These are phyloP conservation scores for Poecile atricapillus DNA, from an alignment of 2,113 vertebrate species.

Conservation along the genomic window DNA sequence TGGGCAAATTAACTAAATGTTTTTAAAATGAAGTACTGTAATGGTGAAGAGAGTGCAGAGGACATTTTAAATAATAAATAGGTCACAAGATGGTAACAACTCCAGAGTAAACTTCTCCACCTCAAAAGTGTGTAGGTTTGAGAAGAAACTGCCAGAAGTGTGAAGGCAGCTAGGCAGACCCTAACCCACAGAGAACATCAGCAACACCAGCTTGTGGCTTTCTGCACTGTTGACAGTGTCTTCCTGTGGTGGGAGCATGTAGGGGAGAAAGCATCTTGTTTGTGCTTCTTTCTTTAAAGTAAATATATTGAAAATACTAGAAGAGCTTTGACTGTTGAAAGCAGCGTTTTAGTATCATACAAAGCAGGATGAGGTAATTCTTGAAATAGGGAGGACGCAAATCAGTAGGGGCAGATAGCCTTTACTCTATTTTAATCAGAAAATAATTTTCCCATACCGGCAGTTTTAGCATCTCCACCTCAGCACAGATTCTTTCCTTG, in stretches of 20 bases:
- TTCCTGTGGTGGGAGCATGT: background rate
- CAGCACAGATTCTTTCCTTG: background rate
- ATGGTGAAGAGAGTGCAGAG: background rate
- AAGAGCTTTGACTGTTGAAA: background rate
- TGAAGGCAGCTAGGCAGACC: background rate
- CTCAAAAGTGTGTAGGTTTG: background rate
- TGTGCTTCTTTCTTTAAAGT: background rate
- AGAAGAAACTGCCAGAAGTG: background rate
- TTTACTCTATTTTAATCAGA: background rate
- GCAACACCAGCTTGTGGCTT: background rate
- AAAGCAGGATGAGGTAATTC: background rate
- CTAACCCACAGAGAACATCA: background rate
- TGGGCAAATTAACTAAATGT: background rate
- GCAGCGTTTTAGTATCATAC: background rate
- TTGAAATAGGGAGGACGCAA: background rate
- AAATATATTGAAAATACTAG: background rate
- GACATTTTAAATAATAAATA: background rate
- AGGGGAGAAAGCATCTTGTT: background rate
- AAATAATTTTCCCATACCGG: background rate
- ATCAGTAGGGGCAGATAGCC: background rate
- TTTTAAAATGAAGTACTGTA: background rate
- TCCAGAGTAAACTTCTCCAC: background rate
- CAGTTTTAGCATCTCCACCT: background rate
- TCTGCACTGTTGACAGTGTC: background rate
- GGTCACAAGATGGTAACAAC: background rate